Base-by-base conservation (phyloP, 2,797 vertebrate species). In the Lerista edwardsae region DNA sequence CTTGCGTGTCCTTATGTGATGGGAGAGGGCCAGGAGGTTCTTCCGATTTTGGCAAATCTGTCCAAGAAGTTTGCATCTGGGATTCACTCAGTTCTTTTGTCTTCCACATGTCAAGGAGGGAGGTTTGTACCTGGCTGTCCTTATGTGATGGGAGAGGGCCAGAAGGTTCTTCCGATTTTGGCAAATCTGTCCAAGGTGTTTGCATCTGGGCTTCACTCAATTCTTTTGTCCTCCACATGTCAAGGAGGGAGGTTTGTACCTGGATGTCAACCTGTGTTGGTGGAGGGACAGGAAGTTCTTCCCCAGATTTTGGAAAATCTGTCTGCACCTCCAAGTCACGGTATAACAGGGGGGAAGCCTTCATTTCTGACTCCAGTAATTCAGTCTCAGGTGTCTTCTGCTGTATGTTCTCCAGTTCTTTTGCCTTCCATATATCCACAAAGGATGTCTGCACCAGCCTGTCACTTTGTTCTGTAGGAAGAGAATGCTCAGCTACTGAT, bases 71-170 rank as follows among this genome's bases (percentile, higher is more conserved):
- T 69, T 90, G 87, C 31, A 41, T 31, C 78, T 79, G 62, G 1
- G 62, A 39, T 8, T 41, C n/a, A 71, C 6, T 62, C 34, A 86
- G 17, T 21, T 57, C 82, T 79, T 81, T 83, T 67, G 69, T 25
- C 77, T 79, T 79, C 74, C 80, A 74, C 23, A 83, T 65, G 7
- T 86, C 85, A n/a, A 86, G 75, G 23, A 82, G 80, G 6, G 80
- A 86, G 17, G 68, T 86, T 83, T 81, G 67, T 25, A 27, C 17
- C 62, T 83, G 44, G 17, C 1, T 36, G 4, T 79, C 59, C 34
- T 23, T 23, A 64, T 59, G 85, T 11, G 82, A 25, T 11, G 12
- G 17, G 1, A 79, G 25, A 29, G 51, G 15, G 47, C 15, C 23
- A 11, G 44, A 78, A 62, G 67, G 6, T 29, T 44, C n/a, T 51